Evolutionary conservation across 2,888 invertebrate genomes (phyloP).

Genomic region (Pogonocherus hispidulus): DNA sequence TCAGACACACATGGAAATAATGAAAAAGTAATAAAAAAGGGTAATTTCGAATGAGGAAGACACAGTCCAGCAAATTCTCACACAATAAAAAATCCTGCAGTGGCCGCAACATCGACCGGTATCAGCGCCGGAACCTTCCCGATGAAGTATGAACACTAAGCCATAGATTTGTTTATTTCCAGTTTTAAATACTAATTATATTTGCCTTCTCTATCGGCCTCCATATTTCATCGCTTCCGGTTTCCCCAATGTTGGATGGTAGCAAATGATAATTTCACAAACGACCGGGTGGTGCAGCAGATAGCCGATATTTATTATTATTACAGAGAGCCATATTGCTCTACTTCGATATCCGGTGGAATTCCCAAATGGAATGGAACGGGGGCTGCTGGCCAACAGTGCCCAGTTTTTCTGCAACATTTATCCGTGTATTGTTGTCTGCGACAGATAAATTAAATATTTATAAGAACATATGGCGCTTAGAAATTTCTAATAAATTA

Average conservation of each 20-base stretch:
- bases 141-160: too few species aligned
- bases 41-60: too few species aligned
- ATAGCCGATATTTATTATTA: slow-evolving; percentile 64
- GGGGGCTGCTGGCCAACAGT: slow-evolving; percentile 18
- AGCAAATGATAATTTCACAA: slow-evolving; percentile 59
- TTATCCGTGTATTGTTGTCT: slow-evolving; percentile 20
- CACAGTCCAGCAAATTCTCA: too few species aligned
- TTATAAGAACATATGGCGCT: background rate
- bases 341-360: slow-evolving; percentile 60
- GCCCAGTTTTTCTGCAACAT: slow-evolving; percentile 40
- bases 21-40: too few species aligned
- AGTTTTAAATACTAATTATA: slow-evolving; percentile 57
- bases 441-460: background rate
- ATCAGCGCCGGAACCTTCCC: too few species aligned
- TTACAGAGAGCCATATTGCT: slow-evolving; percentile 62
- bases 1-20: too few species aligned
- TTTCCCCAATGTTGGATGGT: slow-evolving; percentile 50
- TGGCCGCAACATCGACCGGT: too few species aligned
- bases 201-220: slow-evolving; percentile 45
- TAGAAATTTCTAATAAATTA: background rate
- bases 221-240: slow-evolving; percentile 43
- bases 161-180: slow-evolving; percentile 49
- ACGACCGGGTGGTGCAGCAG: slow-evolving; percentile 59
- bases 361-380: slow-evolving; percentile 53
- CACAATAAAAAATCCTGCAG: too few species aligned